Base-by-base conservation (phyloP, 1,140 invertebrate genomes). In the Drosophila burlai region DNA sequence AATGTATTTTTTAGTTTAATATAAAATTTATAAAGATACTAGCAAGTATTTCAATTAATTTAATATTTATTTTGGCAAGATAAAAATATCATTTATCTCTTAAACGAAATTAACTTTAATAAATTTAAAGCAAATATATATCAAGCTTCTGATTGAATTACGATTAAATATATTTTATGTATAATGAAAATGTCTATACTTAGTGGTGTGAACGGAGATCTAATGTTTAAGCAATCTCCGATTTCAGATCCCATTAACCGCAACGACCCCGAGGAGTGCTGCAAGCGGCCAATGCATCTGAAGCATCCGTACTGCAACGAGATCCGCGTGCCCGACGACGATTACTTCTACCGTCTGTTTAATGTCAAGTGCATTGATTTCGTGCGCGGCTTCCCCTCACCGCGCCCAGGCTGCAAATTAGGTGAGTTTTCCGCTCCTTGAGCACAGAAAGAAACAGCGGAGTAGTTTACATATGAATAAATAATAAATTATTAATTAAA, bases 301-400 rank as follows among this genome's bases (percentile, higher is more conserved):
- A 97, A 97, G 83, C 97, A 98, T 93, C 97, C 97, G 0, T 98
- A 98, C 86, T 99, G 98, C 92, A 96, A 98, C 90, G 97, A 98
- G 93, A 98, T 99, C 73, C 92, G 94, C 38, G 96, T 99, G 29
- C 98, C 98, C 0, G 96, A 96, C 58, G 96, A 98, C 89, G 98
- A 99, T 93, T 97, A 97, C 85, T 98, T 98, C 94, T 99, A 97
- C 94, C 95, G 96, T 15, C 94, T 97, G 29, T 98, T 97, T 93
- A 95, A 96, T 57, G 95, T 98, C 16, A 96, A 95, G 81, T 98
- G 97, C 85, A 96, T 97, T 90, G 96, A 98, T 93, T 98, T 98
- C 80, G 97, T 98, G 2, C 94, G 97, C 74, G 97, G 96, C 26
- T 98, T 97, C 93, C 97, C 97, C 9, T 97, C 95, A 0, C 95